Evolutionary conservation across 2,888 invertebrate genomes (phyloP), one percentile per base, ranked within the genome.

Genomic region (Minunthozetes semirufus): DNA sequence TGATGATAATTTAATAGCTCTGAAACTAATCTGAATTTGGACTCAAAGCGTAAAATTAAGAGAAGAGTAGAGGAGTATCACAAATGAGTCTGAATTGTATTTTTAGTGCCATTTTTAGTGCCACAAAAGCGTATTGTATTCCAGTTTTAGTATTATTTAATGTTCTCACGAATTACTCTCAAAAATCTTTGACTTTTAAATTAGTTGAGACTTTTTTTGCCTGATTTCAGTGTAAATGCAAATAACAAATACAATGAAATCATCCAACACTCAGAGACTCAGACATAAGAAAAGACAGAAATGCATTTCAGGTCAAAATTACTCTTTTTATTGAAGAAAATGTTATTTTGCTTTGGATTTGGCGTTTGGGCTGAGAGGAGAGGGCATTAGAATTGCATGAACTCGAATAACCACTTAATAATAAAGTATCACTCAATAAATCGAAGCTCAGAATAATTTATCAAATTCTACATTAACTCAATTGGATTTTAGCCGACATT

Each of bases 351-450:
- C 56, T 22, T 22, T 5, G 56, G 22, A 56, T 56, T 56, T 22
- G 19, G 59, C 27, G 27, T 27, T 22, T 27, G 29, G 15, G 27
- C 27, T 59, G 50, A 56, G 22, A 56, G 22, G 19, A 22, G 22
- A 19, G 22, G 19, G 56, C 19, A 56, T 56, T 56, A 25, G 56
- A 22, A 13, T 19, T 19, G 50, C 19, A 15, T 59, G 27, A 59
- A 59, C 59, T 15, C 15, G 59, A 59, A 59, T 59, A 59, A 59
- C 59, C 27, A 59, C 59, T 59, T 27, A 29, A 27, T 59, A 59
- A 22, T 17, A 27, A 59, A 59, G 27, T 59, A 59, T 59, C 59
- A 27, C 59, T 59, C 59, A 59, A 59, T 59, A 59, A 59, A 59
- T 59, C 59, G 56, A 56, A 22, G 56, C 25, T 56, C 19, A 27